Evolutionary conservation across 2,797 vertebrate species (phyloP), one percentile per base, ranked within the genome.

Genomic region (Gorsachius magnificus): DNA sequence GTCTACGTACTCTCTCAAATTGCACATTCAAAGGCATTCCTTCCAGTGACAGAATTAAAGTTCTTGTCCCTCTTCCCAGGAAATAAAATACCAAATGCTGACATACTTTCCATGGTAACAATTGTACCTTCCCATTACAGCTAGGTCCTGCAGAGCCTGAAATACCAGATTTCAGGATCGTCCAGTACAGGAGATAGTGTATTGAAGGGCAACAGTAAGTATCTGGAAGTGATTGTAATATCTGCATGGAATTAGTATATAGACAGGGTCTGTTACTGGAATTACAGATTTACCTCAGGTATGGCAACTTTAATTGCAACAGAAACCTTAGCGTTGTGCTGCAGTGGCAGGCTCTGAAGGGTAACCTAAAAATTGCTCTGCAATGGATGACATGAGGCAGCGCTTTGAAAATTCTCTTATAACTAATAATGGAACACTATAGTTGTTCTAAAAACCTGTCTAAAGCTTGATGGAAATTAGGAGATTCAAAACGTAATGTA

Each of bases 71-170:
- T 16, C 35, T 66, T 88, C 35, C 21, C 24, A 70, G 43, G 35
- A 58, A 66, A 86, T 74, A 54, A 70, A 77, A 58, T 45, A 35
- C 21, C 36, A 89, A 71, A 74, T 66, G 15, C 45, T 83, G 28
- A 11, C 33, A 17, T 51, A 8, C 17, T 88, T 72, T 70, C 76
- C 33, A 11, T 8, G 6, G 41, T 31, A 75, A 22, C 17, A 43
- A 0, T 57, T 21, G 33, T 57, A 35, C 41, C 16, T 89, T 25
- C 31, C 38, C 1, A 0, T 75, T 53, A 18, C 28, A 66, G 16
- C 18, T 60, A 43, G 26, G 29, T 56, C 93, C 56, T 75, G 35
- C 41, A 63, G 53, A 35, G 36, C 35, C 41, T 56, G 68, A 82
- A 78, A 38, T 50, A 63, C 0, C 41, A 87, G 33, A 35, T 80